These are phyloP conservation scores for Allolobophora icterica DNA, from an alignment of 2,888 invertebrate species.

Conservation along the genomic window DNA sequence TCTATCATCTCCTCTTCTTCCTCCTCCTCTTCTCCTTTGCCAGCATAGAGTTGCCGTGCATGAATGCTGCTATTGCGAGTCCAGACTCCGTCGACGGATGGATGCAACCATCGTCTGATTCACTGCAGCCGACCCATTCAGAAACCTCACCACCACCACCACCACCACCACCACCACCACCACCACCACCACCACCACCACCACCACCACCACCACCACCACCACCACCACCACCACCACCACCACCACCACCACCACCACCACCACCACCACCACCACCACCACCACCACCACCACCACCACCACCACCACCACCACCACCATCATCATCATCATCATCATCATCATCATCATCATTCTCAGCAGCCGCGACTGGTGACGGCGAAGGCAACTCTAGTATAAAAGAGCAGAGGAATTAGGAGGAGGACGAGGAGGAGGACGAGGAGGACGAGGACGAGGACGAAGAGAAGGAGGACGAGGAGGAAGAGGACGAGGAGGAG, in stretches of 20 bases:
- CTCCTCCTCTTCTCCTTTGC: not conserved
- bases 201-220: no score
- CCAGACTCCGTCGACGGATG: not conserved
- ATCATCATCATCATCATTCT: not conserved
- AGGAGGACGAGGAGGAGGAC: no score
- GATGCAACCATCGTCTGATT: not conserved
- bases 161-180: not conserved
- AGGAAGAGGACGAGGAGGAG: no score
- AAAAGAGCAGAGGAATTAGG: no score
- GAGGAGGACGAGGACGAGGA: no score
- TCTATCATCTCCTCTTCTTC: not conserved
- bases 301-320: not conserved
- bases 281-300: not conserved
- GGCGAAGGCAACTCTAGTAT: not conserved
- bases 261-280: not conserved
- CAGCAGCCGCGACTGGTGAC: not conserved
- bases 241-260: not conserved
- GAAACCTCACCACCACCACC: not conserved
- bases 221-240: no score
- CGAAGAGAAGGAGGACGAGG: no score
- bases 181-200: no score
- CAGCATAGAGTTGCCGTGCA: not conserved
- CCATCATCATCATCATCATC: not conserved
- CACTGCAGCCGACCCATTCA: not conserved
- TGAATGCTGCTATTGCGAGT: not conserved